A percentile compares a stretch with the other conserved stretches of the same genome.
These are phyloP conservation scores for Eptesicus fuscus DNA, from an alignment of 2,113 vertebrate genomes.

Conservation along the genomic window DNA sequence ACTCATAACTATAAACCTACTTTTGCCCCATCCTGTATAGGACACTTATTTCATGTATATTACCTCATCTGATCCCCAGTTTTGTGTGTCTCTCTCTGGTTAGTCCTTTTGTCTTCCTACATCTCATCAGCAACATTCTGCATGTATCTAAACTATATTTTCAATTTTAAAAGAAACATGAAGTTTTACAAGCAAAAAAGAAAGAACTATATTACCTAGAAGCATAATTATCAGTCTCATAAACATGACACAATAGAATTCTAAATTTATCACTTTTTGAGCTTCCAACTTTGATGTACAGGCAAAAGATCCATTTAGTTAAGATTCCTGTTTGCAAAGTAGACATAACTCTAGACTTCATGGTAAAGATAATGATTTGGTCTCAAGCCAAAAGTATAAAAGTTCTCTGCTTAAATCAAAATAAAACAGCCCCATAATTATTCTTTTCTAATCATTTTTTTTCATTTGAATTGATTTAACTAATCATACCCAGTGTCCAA, in stretches of 20 bases:
- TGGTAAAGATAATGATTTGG: constrained; percentile 31
- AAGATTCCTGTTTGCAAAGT: constrained; percentile 34
- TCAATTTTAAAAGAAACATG: constrained; percentile 34
- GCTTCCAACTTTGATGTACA: constrained; percentile 4
- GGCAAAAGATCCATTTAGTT: constrained; percentile 24
- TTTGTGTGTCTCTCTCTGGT: not conserved
- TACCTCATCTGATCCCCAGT: not conserved
- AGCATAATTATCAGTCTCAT: constrained; percentile 20
- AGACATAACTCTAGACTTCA: not conserved
- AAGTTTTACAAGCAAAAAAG: constrained; percentile 33
- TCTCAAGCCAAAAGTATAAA: constrained; percentile 37
- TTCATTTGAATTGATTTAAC: constrained; percentile 31
- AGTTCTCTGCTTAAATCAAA: constrained; percentile 21
- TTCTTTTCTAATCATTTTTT: constrained; percentile 31
- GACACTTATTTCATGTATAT: not conserved
- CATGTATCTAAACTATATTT: not conserved
- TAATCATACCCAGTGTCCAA: not conserved
- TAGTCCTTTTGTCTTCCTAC: not conserved
- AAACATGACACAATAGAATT: constrained; percentile 9
- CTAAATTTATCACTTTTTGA: not conserved
- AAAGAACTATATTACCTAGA: constrained; percentile 14
- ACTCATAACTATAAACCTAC: not conserved
- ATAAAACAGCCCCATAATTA: constrained; percentile 10
- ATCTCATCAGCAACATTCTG: not conserved
- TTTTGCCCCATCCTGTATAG: not conserved